Percentiles rank a stretch among this genome's conserved stretches.
Evolutionary conservation across 2,113 vertebrate genomes (phyloP).

Genomic region (Diphyllodes magnificus): DNA sequence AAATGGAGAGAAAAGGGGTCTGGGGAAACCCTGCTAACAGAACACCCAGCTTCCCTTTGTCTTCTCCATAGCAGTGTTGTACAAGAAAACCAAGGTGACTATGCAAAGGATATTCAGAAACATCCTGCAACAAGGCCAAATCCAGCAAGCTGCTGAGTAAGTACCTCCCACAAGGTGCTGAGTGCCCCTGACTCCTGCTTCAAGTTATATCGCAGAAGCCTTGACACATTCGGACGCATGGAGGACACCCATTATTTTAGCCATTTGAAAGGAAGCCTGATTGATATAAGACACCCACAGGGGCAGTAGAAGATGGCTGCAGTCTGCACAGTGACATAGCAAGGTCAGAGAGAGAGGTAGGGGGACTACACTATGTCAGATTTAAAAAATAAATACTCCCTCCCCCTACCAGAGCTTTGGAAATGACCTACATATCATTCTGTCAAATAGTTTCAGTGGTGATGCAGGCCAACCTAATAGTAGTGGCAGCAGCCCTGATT

Average conservation of each 20-base stretch:
- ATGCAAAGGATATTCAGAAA: background rate
- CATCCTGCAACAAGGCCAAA: background rate
- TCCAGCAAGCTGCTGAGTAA: slow-evolving; percentile 30
- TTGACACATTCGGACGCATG: slow-evolving; percentile 53
- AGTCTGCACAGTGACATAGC: background rate
- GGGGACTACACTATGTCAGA: background rate
- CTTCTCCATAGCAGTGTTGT: background rate
- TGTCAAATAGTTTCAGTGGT: background rate
- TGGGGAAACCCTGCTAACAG: background rate
- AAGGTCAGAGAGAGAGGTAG: slow-evolving; percentile 49
- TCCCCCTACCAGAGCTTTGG: background rate
- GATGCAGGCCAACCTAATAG: background rate
- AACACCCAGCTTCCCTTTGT: background rate
- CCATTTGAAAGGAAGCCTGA: slow-evolving; percentile 49
- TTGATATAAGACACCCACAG: slow-evolving; percentile 57
- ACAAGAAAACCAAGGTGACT: background rate
- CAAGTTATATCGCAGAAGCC: background rate
- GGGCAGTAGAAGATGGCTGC: slow-evolving; percentile 38
- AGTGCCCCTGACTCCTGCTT: slow-evolving; percentile 24
- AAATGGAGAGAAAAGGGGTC: accelerated
- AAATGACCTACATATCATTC: background rate
- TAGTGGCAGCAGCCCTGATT: background rate
- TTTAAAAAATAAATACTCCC: slow-evolving; percentile 18
- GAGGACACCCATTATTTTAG: slow-evolving; percentile 54
- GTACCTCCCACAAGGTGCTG: background rate